Evolutionary conservation across 2,888 invertebrate genomes (phyloP).

Genomic region (Lasioglossum leucozonium): DNA sequence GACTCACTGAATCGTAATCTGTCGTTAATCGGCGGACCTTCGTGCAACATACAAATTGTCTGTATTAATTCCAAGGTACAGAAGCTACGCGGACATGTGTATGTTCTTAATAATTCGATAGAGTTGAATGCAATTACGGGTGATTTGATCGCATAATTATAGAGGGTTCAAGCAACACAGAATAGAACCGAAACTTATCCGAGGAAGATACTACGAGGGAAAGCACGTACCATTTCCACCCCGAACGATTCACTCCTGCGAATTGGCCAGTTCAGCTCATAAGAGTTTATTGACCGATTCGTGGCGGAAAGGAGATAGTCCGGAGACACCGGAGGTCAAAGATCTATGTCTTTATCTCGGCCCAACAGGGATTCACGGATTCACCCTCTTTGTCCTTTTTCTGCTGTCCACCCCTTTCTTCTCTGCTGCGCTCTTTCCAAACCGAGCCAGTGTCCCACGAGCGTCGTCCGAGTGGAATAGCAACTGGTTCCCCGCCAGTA

Average conservation of each 20-base stretch:
- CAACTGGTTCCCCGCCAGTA: constrained; percentile 70
- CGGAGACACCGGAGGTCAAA: constrained; percentile 32
- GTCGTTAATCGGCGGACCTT: neutral
- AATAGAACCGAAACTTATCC: neutral
- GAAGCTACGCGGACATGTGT: too few species aligned
- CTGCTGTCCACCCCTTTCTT: neutral
- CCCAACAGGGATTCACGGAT: constrained; percentile 45
- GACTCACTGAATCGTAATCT: neutral
- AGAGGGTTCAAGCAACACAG: neutral
- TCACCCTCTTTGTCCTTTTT: constrained; percentile 1
- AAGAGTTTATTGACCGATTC: constrained; percentile 46
- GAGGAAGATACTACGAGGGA: neutral
- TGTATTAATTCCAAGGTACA: neutral
- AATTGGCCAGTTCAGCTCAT: constrained; percentile 43
- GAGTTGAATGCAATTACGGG: neutral
- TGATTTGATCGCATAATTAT: neutral
- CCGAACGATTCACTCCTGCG: constrained; percentile 24
- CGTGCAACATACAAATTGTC: neutral
- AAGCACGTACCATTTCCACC: constrained; percentile 7
- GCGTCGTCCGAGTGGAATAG: constrained; percentile 77
- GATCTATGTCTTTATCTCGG: constrained; percentile 43
- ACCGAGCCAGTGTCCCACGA: constrained; percentile 70
- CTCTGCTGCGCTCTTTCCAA: constrained; percentile 25
- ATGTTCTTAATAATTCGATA: neutral
- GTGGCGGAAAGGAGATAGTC: constrained; percentile 24